These are phyloP conservation scores for Malaclemys terrapin DNA, from an alignment of 2,113 vertebrate species.

Conservation along the genomic window DNA sequence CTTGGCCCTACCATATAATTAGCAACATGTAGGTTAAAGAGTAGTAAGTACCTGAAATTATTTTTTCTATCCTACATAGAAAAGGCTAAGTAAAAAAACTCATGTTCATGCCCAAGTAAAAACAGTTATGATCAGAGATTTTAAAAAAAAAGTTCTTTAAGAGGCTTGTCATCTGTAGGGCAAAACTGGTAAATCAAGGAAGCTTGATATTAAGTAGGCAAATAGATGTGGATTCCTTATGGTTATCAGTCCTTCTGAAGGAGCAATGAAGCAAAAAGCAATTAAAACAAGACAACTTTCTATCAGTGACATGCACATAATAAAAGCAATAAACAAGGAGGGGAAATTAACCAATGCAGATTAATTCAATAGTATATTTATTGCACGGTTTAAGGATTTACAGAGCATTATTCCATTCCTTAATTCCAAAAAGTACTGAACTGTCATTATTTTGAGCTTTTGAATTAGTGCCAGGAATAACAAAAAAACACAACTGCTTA, in stretches of 20 bases:
- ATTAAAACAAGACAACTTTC: background rate
- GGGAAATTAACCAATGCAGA: background rate
- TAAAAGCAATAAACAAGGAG: background rate
- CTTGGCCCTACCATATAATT: background rate
- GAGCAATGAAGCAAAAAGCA: background rate
- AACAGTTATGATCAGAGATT: background rate
- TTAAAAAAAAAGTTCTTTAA: background rate
- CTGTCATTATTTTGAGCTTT: background rate
- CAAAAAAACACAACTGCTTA: background rate
- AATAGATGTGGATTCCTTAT: background rate
- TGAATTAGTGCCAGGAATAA: background rate
- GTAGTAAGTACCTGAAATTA: background rate
- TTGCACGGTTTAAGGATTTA: background rate
- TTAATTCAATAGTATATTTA: background rate
- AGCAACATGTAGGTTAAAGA: background rate
- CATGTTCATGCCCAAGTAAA: background rate
- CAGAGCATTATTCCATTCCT: background rate
- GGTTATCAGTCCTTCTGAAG: background rate
- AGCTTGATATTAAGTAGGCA: background rate
- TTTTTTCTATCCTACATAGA: background rate
- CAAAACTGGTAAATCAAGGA: background rate
- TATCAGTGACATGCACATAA: accelerated
- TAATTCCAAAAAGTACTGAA: background rate
- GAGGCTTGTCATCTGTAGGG: background rate
- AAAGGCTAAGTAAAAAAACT: background rate